Conservation (phyloP, 2,888 invertebrate species). For the Lasiommata megera region DNA sequence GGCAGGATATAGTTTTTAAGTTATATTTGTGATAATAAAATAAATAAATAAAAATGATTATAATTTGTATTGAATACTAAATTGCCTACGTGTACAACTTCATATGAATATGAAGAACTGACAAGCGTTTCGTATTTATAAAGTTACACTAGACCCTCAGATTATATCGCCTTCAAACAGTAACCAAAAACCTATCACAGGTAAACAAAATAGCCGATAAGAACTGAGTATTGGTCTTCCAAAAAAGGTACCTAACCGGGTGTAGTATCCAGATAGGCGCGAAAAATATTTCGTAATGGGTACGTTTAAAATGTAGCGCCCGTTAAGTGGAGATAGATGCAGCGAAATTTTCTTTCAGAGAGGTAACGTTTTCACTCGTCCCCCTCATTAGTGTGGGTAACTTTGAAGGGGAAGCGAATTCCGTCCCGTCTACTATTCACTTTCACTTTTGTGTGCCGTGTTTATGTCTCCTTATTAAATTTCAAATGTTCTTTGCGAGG, state of each 20-base stretch:
- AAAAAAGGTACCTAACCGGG: slow-evolving; percentile 13
- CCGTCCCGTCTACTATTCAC: slow-evolving; percentile 36
- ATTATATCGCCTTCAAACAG: too few relatives aligned
- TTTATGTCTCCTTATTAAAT: slow-evolving; percentile 25
- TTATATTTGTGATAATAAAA: too few relatives aligned
- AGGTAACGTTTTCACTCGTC: slow-evolving; percentile 38
- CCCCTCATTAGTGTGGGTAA: slow-evolving; percentile 40
- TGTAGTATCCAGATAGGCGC: slow-evolving; percentile 25
- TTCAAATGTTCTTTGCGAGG: slow-evolving; percentile 5
- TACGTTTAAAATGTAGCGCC: slow-evolving; percentile 34
- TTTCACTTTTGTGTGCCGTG: slow-evolving; percentile 33
- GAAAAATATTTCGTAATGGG: slow-evolving; percentile 33
- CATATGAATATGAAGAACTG: too few relatives aligned
- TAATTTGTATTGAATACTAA: too few relatives aligned
- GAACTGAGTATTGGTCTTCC: not conserved
- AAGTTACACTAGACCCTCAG: too few relatives aligned
- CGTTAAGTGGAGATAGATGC: slow-evolving; percentile 37
- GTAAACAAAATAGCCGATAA: too few relatives aligned
- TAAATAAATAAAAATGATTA: too few relatives aligned
- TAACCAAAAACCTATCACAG: too few relatives aligned
- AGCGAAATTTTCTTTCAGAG: slow-evolving; percentile 39
- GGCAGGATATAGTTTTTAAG: too few relatives aligned
- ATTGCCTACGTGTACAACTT: too few relatives aligned
- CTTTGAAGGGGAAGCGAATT: slow-evolving; percentile 40
- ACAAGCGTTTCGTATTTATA: too few relatives aligned